Evolutionary conservation across 1,140 invertebrate species (phyloP), one percentile per base, ranked within the genome.

Genomic region (Drosophila bifasciata): DNA sequence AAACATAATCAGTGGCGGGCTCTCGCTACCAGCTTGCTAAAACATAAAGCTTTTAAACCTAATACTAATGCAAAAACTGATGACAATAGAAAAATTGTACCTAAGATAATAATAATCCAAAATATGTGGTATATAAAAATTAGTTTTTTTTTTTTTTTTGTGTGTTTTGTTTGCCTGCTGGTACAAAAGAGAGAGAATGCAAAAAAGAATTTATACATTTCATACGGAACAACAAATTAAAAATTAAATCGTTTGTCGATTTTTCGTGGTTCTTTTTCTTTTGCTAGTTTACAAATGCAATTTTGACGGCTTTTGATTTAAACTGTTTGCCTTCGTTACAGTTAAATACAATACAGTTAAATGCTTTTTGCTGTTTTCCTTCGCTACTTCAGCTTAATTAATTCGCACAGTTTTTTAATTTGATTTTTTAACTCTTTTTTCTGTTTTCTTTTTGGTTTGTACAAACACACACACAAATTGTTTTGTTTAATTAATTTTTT

Each of bases 41-140:
- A 75, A 76, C 58, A 67, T 86, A 86, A 86, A 86, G 81, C 81
- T 86, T 78, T 88, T 78, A 86, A 86, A 86, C 81, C 83, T 86
- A 86, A 86, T 86, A 86, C 81, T 75, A 83, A 76, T 68, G n/a
- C 41, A 63, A 76, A 68, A 63, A n/a, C n/a, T n/a, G n/a, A 53
- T 77, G 68, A 81, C 44, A 66, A 74, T 81, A 55, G 48, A 83
- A 80, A 80, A 85, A 62, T 79, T 78, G 55, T 76, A 68, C 61
- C 50, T 63, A 67, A 68, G 70, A 83, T 75, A 74, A 69, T 77
- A n/a, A n/a, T n/a, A n/a, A n/a, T n/a, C n/a, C 60, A 76, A 70
- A 74, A 56, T 68, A 68, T 41, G 32, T 41, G 66, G 56, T 56
- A 56, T 68, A 36, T 68, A 67, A 68, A 68, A 68, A 56, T 68